Percentiles rank a stretch among this genome's conserved stretches.
phyloP scores from a whole-genome alignment of 2,888 invertebrate genomes.

The Glaucopsyche alexis region DNA sequence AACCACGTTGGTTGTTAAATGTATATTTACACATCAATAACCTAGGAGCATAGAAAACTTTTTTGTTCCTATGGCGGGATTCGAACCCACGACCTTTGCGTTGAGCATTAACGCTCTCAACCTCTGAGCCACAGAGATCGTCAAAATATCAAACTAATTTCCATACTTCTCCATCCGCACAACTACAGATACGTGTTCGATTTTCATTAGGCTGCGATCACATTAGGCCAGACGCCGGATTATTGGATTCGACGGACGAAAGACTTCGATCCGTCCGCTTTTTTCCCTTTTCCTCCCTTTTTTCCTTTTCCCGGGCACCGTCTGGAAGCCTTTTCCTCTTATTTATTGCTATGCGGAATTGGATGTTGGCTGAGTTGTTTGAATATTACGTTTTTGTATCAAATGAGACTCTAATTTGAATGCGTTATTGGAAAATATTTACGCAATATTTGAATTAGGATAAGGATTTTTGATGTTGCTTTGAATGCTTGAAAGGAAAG shows the following conservation, averaged over 20 bases:
- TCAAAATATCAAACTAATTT: too few species aligned
- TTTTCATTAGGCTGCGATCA: constrained; percentile 79
- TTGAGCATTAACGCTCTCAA: too few species aligned
- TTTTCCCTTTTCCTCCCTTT: constrained; percentile 55
- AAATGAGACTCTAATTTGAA: constrained; percentile 45
- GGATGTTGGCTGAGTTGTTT: constrained; percentile 74
- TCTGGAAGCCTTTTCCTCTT: constrained; percentile 79
- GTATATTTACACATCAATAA: too few species aligned
- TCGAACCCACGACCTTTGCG: too few species aligned
- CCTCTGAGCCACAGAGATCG: too few species aligned
- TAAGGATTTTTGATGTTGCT: neutral
- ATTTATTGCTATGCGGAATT: constrained; percentile 79
- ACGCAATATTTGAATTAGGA: constrained; percentile 32
- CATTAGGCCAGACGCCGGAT: constrained; percentile 78
- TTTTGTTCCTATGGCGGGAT: too few species aligned
- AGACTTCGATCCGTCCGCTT: constrained; percentile 76
- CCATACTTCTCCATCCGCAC: neutral
- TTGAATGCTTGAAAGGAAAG: neutral
- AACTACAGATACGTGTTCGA: constrained; percentile 48
- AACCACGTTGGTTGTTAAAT: too few species aligned
- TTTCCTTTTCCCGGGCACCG: constrained; percentile 56
- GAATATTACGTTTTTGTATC: constrained; percentile 56
- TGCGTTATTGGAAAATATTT: constrained; percentile 14
- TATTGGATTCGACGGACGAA: constrained; percentile 80
- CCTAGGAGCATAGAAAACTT: too few species aligned